Base-by-base conservation (phyloP, 2,888 invertebrate genomes). In the Calameuta filiformis region DNA sequence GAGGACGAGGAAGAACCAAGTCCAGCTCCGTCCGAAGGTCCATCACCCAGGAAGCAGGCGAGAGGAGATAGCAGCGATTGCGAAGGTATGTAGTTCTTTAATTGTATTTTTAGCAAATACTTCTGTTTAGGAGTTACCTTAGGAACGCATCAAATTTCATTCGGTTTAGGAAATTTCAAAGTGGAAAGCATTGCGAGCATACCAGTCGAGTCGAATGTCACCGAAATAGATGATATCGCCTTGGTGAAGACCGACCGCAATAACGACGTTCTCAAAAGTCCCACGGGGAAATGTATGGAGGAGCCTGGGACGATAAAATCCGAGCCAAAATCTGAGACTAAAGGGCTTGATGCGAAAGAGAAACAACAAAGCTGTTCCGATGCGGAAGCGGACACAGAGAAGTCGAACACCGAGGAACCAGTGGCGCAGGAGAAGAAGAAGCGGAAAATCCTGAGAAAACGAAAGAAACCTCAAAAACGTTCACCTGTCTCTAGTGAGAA, bases 391-490 rank as follows among this genome's bases (percentile, higher is more conserved):
- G 92, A 92, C 76, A 92, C 91, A 12, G 92, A 92, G 79, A 91
- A 92, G 92, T 83, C 94, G 89, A 85, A 92, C 86, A 83, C 94
- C 92, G 78, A 94, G 92, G 88, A 95, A 93, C 88, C 92, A 91
- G 84, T 92, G 91, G 40, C 89, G 90, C 81, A 91, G 77, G 89
- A 92, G 81, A 94, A 93, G 89, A 94, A 92, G 92, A 94, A 93
- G 85, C 90, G 93, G 77, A 95, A 95, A 88, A 92, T 95, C 12
- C 92, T 95, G 86, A 93, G 95, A 86, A 95, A 95, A 90, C 93
- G 95, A 68, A 94, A 94, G 85, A 95, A 94, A 89, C 92, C 92
- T 4, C 91, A 90, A 73, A 92, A 93, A 78, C 90, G 90, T 34
- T 80, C 87, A 4, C 85, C 85, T 35, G 84, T 79, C 15, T 82